phyloP scores from a whole-genome alignment of 2,888 invertebrate species.

The Caenorhabditis macrosperma region DNA sequence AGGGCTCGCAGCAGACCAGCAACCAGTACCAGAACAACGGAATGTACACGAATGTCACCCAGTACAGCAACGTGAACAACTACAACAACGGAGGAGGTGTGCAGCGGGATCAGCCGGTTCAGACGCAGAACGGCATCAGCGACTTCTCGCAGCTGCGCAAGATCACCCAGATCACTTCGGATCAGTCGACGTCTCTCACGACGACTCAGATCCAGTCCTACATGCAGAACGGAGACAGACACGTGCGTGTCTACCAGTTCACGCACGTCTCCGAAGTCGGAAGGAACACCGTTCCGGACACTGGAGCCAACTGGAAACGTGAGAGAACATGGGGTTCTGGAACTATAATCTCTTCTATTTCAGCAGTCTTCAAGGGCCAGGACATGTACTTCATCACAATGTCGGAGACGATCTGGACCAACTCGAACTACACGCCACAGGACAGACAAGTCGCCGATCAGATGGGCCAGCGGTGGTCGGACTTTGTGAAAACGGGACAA shows the following conservation, averaged over 20 bases:
- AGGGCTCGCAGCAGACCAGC: constrained; percentile 1
- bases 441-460: constrained; percentile 68
- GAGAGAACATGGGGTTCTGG: neutral
- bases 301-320: constrained; percentile 68
- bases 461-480: constrained; percentile 70
- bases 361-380: constrained; percentile 70
- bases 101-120: constrained; percentile 16
- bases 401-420: constrained; percentile 69
- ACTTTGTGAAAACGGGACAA: constrained; percentile 70
- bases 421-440: constrained; percentile 56
- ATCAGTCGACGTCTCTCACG: constrained; percentile 60
- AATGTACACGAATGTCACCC: constrained; percentile 39
- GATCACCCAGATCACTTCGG: constrained; percentile 65
- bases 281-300: constrained; percentile 60
- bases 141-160: constrained; percentile 38
- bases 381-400: constrained; percentile 71
- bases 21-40: constrained; percentile 41
- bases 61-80: constrained; percentile 23
- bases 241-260: constrained; percentile 69
- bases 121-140: constrained; percentile 26
- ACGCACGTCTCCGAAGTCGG: constrained; percentile 68
- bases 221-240: constrained; percentile 61
- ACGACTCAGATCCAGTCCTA: constrained; percentile 64
- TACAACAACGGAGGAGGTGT: constrained; percentile 15
- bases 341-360: too few relatives aligned